These are phyloP conservation scores for Pandemis heparana DNA, from an alignment of 2,888 invertebrate genomes.

Conservation along the genomic window DNA sequence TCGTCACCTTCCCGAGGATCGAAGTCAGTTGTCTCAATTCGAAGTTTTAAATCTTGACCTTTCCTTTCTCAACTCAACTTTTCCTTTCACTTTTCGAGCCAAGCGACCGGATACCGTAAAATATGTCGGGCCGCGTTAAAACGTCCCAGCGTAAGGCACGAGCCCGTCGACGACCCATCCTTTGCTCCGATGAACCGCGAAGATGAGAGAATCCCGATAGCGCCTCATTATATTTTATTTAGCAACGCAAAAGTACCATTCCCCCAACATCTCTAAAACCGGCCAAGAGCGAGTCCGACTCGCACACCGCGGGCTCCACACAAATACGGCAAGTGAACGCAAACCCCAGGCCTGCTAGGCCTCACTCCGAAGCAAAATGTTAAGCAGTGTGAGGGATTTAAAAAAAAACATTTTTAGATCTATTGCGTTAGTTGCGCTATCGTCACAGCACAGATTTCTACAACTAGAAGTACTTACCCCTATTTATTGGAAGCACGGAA, in stretches of 20 bases:
- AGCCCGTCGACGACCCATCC: constrained; percentile 37
- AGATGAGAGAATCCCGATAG: constrained; percentile 39
- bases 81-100: not conserved
- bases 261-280: constrained; percentile 15
- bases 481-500: no score
- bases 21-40: not conserved
- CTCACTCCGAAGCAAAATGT: no score
- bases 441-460: no score
- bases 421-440: no score
- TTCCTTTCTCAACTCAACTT: not conserved
- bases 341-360: no score
- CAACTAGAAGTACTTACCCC: no score
- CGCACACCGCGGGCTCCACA: no score
- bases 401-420: no score
- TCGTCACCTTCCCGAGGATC: no score
- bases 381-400: no score
- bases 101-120: not conserved
- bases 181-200: constrained; percentile 48
- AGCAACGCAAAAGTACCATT: constrained; percentile 18
- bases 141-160: constrained; percentile 3
- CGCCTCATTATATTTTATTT: constrained; percentile 36
- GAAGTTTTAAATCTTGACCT: not conserved
- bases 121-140: not conserved
- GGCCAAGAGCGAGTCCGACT: no score
- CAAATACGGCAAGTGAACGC: no score